These are phyloP conservation scores for Pollenia amentaria DNA, from an alignment of 2,888 invertebrate species.

Conservation along the genomic window DNA sequence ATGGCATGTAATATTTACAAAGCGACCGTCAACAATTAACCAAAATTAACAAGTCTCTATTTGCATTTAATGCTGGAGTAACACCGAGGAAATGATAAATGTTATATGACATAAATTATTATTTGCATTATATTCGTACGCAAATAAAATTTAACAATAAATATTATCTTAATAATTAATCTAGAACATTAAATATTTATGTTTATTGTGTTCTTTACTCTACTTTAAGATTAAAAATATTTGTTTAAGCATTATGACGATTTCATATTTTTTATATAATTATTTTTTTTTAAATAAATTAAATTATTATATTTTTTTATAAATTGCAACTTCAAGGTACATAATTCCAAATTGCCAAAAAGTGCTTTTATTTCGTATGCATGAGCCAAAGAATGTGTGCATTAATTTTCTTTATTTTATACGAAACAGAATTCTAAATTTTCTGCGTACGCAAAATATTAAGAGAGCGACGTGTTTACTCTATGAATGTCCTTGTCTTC, in stretches of 20 bases:
- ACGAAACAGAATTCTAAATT: too few species aligned
- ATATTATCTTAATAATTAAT: conserved; percentile 51
- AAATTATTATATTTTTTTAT: too few species aligned
- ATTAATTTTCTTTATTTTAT: too few species aligned
- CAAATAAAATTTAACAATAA: conserved; percentile 32
- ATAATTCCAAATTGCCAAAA: too few species aligned
- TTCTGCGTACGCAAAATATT: too few species aligned
- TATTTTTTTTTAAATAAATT: too few species aligned
- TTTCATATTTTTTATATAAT: background rate
- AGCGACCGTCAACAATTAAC: conserved; percentile 1
- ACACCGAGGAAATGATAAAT: conserved; percentile 24
- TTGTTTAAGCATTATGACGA: background rate
- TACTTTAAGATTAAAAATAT: background rate
- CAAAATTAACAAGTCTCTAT: background rate
- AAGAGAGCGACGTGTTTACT: too few species aligned
- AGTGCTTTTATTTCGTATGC: too few species aligned
- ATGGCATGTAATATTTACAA: background rate
- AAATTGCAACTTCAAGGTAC: too few species aligned
- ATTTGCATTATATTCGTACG: conserved; percentile 33
- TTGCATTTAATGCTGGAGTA: background rate
- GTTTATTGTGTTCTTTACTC: background rate
- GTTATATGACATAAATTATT: conserved; percentile 29
- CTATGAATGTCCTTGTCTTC: too few species aligned
- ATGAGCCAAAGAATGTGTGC: too few species aligned
- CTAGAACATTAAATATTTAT: conserved; percentile 40